These are phyloP conservation scores for Tenthredo livida DNA, from an alignment of 2,888 invertebrate genomes.

Conservation along the genomic window DNA sequence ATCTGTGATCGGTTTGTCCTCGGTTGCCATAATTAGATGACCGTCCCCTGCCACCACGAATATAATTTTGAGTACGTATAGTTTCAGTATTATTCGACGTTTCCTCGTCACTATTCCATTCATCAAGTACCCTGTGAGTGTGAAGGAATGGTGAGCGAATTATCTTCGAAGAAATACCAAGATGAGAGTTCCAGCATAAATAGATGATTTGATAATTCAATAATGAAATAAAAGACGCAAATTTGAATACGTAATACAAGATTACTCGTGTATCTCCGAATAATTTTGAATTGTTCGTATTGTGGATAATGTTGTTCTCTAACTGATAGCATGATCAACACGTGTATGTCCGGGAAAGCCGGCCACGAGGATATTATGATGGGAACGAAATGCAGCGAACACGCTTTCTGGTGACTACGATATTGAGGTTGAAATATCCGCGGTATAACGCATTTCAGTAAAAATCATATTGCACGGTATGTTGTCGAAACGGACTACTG, in stretches of 20 bases:
- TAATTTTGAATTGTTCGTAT: constrained; percentile 3
- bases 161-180: neutral
- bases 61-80: constrained; percentile 26
- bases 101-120: constrained; percentile 44
- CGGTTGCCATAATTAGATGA: constrained; percentile 5
- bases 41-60: constrained; percentile 17
- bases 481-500: neutral
- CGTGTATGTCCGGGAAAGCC: neutral
- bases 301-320: neutral
- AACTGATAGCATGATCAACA: neutral
- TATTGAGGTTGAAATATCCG: neutral
- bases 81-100: neutral
- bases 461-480: neutral
- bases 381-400: neutral
- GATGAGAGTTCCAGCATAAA: neutral
- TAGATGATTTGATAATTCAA: neutral
- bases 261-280: neutral
- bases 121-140: constrained; percentile 24
- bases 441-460: neutral
- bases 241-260: neutral
- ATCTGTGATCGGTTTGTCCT: constrained; percentile 35
- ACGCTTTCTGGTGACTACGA: neutral
- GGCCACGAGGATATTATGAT: neutral
- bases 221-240: neutral
- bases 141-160: neutral